phyloP scores from a whole-genome alignment of 2,113 vertebrate genomes.

The Petrocephalus microphthalmus region DNA sequence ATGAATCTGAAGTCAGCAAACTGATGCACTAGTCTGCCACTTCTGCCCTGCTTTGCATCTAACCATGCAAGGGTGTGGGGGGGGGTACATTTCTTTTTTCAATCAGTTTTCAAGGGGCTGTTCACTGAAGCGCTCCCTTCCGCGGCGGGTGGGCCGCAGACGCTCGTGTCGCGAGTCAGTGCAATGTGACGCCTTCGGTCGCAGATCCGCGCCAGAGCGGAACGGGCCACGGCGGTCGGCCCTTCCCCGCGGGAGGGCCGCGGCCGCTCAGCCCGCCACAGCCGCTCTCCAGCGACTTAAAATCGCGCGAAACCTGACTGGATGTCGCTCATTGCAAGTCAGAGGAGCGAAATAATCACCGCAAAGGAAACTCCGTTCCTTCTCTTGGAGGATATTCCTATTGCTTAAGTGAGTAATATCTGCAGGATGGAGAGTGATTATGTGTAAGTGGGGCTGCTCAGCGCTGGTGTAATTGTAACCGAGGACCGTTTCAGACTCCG shows the following conservation, averaged over 20 bases:
- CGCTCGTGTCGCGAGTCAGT: constrained; percentile 17
- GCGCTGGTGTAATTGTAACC: constrained; percentile 35
- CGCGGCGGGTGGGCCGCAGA: not conserved
- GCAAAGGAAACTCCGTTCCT: not conserved
- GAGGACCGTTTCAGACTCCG: constrained; percentile 18
- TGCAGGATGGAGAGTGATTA: not conserved
- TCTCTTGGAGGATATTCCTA: not conserved
- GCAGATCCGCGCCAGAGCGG: too few species aligned
- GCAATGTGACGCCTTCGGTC: not conserved
- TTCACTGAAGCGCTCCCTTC: not conserved
- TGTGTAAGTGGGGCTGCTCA: constrained; percentile 21
- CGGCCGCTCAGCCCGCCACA: not conserved
- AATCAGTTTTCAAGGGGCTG: not conserved
- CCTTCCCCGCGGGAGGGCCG: constrained; percentile 15
- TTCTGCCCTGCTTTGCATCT: not conserved
- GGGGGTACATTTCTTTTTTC: not conserved
- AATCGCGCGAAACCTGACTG: not conserved
- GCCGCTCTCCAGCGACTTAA: not conserved
- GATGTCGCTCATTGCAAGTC: not conserved
- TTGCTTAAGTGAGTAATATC: not conserved
- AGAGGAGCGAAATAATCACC: not conserved
- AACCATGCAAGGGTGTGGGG: not conserved
- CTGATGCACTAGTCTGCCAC: not conserved
- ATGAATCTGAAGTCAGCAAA: not conserved
- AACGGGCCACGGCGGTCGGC: not conserved